Evolutionary conservation across 1,140 invertebrate genomes (phyloP).

Genomic region (Oppia nitens): DNA sequence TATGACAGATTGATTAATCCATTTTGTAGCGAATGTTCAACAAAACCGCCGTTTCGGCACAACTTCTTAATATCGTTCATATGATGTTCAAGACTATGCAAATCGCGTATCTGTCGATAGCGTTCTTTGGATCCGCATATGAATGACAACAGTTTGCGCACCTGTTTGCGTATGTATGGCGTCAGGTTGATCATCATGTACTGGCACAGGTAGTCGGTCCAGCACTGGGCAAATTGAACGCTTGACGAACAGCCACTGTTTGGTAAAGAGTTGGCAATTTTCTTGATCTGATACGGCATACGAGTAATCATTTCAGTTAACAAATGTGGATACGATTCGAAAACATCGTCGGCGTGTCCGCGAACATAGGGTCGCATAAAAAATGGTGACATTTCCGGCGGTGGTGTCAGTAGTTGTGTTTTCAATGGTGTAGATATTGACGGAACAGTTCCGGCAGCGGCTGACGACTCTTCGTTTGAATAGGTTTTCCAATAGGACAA

Average conservation of each 20-base stretch:
- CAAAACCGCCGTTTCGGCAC: slow-evolving; percentile 40
- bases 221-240: slow-evolving; percentile 35
- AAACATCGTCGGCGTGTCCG: slow-evolving; percentile 73
- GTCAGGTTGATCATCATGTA: slow-evolving; percentile 66
- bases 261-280: slow-evolving; percentile 29
- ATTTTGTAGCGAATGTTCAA: slow-evolving; percentile 20
- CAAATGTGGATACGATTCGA: slow-evolving; percentile 78
- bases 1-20: slow-evolving; percentile 46
- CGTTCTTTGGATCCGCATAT: slow-evolving; percentile 70
- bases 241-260: background rate
- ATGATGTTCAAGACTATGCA: slow-evolving; percentile 49
- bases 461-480: slow-evolving; percentile 25
- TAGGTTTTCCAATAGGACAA: slow-evolving; percentile 62
- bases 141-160: slow-evolving; percentile 68
- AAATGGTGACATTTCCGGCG: slow-evolving; percentile 73
- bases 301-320: slow-evolving; percentile 86
- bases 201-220: slow-evolving; percentile 72
- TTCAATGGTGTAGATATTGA: slow-evolving; percentile 9
- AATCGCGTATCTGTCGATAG: slow-evolving; percentile 77
- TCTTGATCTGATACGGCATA: slow-evolving; percentile 76
- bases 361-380: slow-evolving; percentile 85
- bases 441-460: slow-evolving; percentile 24
- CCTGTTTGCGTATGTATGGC: slow-evolving; percentile 44
- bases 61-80: slow-evolving; percentile 34
- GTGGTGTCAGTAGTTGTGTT: background rate